Evolutionary conservation across 2,888 invertebrate genomes (phyloP), one percentile per base, ranked within the genome.

Genomic region (Campaea margaritaria): DNA sequence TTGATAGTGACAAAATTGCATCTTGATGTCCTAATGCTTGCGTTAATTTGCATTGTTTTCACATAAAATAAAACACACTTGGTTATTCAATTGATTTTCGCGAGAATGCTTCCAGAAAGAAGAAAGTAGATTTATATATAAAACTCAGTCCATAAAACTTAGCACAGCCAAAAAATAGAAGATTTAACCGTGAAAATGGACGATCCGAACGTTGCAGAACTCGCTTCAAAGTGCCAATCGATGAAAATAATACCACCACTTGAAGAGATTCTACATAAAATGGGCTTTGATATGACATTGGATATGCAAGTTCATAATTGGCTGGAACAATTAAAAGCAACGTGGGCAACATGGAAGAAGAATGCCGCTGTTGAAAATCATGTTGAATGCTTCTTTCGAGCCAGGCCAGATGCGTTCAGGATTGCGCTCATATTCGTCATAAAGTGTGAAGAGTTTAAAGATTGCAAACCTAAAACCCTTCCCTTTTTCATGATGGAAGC

Each of bases 401-500:
- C 83, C 28, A 88, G 91, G 61, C 79, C 84, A 16, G 94, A 96
- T 80, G 94, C 95, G 3, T 95, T 93, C 76, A 89, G 93, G 70
- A 88, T 94, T 59, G 93, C 92, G 27, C 79, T 96, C 57, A 82
- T 93, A 60, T 91, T 95, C 68, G 83, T 95, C 55, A 93, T 94
- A 58, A 94, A 94, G 77, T 94, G 93, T 71, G 89, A 93, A 63
- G 95, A 95, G 67, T 94, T 93, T 68, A 93, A 94, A 78, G 93
- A 93, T 72, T 93, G 94, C 55, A 95, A 95, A 82, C 90, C 89
- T 34, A 95, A 93, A 80, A 89, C 94, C 36, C 89, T 95, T 53
- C 92, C 95, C 28, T 92, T 93, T 75, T 93, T 93, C 67, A 93
- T 95, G 64, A 89, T 95, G 67, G 95, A 95, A 79, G 93, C 93